Conservation (phyloP, 2,113 vertebrate species). For the Periophthalmodon schlosseri region DNA sequence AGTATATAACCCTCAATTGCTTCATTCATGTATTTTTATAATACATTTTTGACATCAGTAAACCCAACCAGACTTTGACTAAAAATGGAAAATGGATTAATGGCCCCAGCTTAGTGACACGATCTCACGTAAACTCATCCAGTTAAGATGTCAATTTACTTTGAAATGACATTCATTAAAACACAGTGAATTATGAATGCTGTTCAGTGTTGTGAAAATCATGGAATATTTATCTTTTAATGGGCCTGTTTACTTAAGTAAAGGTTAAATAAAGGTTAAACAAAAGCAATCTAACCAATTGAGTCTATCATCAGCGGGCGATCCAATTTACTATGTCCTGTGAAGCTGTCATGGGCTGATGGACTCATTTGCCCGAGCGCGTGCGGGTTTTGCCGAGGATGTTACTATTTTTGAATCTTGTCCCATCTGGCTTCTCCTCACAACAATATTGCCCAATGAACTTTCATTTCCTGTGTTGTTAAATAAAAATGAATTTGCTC, state of each 20-base stretch:
- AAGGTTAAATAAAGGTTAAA: slow-evolving; percentile 62
- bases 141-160: slow-evolving; percentile 3
- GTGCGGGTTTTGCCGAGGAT: slow-evolving; percentile 22
- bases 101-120: too few relatives aligned
- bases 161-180: not conserved
- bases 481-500: slow-evolving; percentile 76
- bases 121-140: not conserved
- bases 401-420: slow-evolving; percentile 73
- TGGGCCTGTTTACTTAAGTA: slow-evolving; percentile 33
- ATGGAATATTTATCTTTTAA: slow-evolving; percentile 40
- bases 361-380: slow-evolving; percentile 60
- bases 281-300: slow-evolving; percentile 56
- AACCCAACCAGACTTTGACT: not conserved
- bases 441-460: slow-evolving; percentile 77
- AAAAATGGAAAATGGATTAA: not conserved
- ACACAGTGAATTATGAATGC: not conserved
- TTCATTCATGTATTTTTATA: too few relatives aligned
- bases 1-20: too few relatives aligned
- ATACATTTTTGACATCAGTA: not conserved
- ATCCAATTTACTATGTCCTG: slow-evolving; percentile 47
- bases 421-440: slow-evolving; percentile 73
- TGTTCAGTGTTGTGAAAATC: slow-evolving; percentile 8
- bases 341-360: slow-evolving; percentile 62
- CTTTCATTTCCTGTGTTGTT: slow-evolving; percentile 76
- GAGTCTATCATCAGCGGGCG: slow-evolving; percentile 32